These are phyloP conservation scores for Rhodophaea formosa DNA, from an alignment of 2,888 invertebrate genomes.

Conservation along the genomic window DNA sequence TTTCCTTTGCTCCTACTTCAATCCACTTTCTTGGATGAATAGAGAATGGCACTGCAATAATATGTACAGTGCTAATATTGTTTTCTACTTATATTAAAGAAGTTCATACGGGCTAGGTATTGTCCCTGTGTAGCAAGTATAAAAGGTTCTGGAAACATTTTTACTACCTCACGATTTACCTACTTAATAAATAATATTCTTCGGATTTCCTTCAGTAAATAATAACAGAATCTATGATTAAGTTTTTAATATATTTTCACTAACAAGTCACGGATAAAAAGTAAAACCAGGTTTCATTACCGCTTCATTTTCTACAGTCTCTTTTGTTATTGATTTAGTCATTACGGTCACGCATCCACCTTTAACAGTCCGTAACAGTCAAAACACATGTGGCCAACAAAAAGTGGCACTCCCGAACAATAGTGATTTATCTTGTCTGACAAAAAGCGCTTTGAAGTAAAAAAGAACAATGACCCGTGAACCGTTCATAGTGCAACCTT, in stretches of 20 bases:
- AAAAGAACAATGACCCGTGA: slow-evolving; percentile 76
- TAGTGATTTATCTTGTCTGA: slow-evolving; percentile 63
- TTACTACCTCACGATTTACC: no score
- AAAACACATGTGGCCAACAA: slow-evolving; percentile 40
- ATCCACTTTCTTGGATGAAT: not conserved
- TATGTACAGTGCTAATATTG: not conserved
- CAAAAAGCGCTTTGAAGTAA: slow-evolving; percentile 58
- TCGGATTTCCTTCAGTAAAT: no score
- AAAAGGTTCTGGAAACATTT: no score
- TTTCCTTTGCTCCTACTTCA: not conserved
- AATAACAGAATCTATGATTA: no score
- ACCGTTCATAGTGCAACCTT: slow-evolving; percentile 67
- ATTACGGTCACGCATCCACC: not conserved
- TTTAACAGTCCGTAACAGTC: slow-evolving; percentile 32
- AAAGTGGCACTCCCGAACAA: slow-evolving; percentile 53
- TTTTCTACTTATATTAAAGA: no score
- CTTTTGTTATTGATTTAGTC: not conserved
- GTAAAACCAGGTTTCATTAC: no score
- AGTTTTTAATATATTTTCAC: no score
- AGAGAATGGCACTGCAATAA: not conserved
- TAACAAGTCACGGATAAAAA: no score
- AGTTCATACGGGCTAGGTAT: no score
- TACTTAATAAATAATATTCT: no score
- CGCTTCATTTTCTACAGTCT: not conserved
- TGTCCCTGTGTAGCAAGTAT: no score